Evolutionary conservation across 1,140 invertebrate species (phyloP), one percentile per base, ranked within the genome.

Genomic region (Pinna nobilis): DNA sequence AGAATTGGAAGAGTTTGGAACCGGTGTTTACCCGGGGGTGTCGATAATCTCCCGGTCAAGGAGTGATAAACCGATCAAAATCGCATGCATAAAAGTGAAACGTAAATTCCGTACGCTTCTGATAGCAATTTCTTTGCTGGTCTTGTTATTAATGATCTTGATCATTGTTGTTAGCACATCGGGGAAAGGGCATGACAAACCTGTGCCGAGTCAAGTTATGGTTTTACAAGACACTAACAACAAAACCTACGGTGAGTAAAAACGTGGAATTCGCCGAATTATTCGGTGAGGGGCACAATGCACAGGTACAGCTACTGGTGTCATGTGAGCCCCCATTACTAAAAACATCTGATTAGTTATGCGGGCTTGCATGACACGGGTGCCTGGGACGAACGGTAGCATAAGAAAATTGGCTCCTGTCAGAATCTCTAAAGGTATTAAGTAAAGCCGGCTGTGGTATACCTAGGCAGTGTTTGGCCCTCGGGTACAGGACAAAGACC

Each of bases 41-140:
- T 63, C 59, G n/a, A 63, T 63, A 11, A 63, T 63, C n/a, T 63
- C 59, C 39, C 18, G 59, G 15, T 59, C 33, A 30, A 59, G 37
- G n/a, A 30, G 37, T n/a, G 55, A 59, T n/a, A 33, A 59, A 7
- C 39, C 59, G 4, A 63, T 63, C 9, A 63, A 63, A 41, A 63
- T 63, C 35, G 59, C 59, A 13, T 63, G 59, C 28, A 41, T 63
- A 25, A 63, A 44, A 63, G 39, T 63, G 28, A 39, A 63, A 25
- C 59, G 59, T 37, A 63, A 44, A 35, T 63, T 63, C n/a, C 39
- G 59, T 33, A 7, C 30, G 15, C 2, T 59, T 25, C 30, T n/a
- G 18, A 18, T 59, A 33, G 18, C 20, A 2, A 33, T 30, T 1
- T 30, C 11, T 15, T 25, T 32, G n/a, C 32, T 35, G 2, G 55